Conservation (phyloP, 2,888 invertebrate species). For the Anoncus sp. region DNA sequence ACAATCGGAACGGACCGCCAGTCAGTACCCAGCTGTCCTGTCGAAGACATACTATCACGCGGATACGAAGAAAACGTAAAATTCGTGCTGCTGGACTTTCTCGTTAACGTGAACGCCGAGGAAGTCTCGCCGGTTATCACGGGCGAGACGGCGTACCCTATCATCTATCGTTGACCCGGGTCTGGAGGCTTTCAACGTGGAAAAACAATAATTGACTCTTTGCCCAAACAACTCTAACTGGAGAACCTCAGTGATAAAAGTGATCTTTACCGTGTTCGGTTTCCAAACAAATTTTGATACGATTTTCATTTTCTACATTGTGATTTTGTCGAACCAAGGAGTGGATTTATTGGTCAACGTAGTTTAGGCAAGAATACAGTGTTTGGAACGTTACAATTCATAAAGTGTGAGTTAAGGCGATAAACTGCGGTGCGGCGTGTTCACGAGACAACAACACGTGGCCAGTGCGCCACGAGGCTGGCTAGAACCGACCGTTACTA, state of each 20-base stretch:
- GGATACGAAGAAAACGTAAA: conserved; percentile 22
- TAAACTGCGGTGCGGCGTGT: conserved; percentile 44
- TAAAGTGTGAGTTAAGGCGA: conserved; percentile 39
- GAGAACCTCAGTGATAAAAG: conserved; percentile 33
- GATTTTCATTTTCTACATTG: conserved; percentile 10
- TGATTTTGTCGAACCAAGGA: conserved; percentile 5
- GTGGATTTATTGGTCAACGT: conserved; percentile 26
- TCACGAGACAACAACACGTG: conserved; percentile 55
- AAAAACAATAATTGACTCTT: neutral
- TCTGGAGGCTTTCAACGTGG: neutral
- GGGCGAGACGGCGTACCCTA: conserved; percentile 11
- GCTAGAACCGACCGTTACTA: conserved; percentile 60
- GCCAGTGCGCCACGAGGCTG: conserved; percentile 64
- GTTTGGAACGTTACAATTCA: conserved; percentile 7
- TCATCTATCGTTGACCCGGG: neutral
- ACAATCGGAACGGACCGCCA: conserved; percentile 66
- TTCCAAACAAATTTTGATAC: neutral
- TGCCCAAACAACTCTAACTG: neutral
- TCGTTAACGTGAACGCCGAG: conserved; percentile 42
- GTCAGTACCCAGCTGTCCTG: conserved; percentile 79
- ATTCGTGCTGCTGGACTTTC: conserved; percentile 39
- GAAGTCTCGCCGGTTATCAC: conserved; percentile 37
- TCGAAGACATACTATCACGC: conserved; percentile 56
- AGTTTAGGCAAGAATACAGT: conserved; percentile 4
- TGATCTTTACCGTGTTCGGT: conserved; percentile 9